These are phyloP conservation scores for Torymus aiolomorphi DNA, from an alignment of 2,888 invertebrate species.

Conservation along the genomic window DNA sequence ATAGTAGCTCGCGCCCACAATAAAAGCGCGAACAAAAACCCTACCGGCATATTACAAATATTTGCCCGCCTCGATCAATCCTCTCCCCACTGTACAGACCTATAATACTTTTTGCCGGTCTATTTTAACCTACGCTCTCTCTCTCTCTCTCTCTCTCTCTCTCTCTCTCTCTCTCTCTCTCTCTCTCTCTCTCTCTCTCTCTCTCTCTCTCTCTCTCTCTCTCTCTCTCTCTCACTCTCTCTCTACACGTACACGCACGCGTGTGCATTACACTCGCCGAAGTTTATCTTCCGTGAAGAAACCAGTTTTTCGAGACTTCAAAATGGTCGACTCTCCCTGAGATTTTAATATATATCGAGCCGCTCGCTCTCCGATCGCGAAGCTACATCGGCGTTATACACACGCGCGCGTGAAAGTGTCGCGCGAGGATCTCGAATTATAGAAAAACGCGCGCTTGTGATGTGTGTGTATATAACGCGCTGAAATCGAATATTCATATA, in stretches of 20 bases:
- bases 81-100: no score
- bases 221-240: no score
- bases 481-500: conserved; percentile 17
- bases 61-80: conserved; percentile 14
- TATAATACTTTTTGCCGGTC: not conserved
- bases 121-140: conserved; percentile 1
- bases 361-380: no score
- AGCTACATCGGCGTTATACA: not conserved
- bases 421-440: not conserved
- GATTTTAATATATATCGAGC: conserved; percentile 21
- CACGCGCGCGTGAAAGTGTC: not conserved
- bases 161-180: not conserved
- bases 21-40: not conserved
- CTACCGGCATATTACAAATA: conserved; percentile 4
- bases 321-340: conserved; percentile 27
- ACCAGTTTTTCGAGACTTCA: conserved; percentile 52
- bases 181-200: no score
- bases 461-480: no score
- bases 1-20: not conserved
- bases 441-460: not conserved
- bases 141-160: no score
- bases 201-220: not conserved
- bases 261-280: conserved; percentile 29
- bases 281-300: conserved; percentile 52
- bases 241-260: not conserved